A percentile compares a stretch with the other conserved stretches of the same genome.
phyloP scores from a whole-genome alignment of 2,888 invertebrate genomes.

The Leptinotarsa peninsularis region DNA sequence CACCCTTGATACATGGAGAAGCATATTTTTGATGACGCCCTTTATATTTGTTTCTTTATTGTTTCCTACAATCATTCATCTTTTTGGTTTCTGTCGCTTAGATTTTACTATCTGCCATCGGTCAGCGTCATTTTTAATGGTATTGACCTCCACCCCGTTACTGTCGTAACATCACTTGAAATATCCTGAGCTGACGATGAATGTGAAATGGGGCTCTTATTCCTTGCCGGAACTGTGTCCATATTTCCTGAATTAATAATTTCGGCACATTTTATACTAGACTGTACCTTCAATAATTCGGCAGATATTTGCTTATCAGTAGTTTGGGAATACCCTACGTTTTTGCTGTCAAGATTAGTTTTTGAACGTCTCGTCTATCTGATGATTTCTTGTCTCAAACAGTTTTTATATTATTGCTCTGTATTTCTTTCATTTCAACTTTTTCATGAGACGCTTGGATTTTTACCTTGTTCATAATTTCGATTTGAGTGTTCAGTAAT shows the following conservation, averaged over 20 bases:
- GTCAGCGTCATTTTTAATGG: conserved; percentile 1
- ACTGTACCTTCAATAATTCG: conserved; percentile 7
- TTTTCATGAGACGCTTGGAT: conserved; percentile 1
- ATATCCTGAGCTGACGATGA: conserved; percentile 3
- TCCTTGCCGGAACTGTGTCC: neutral
- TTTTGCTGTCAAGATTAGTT: too few species aligned
- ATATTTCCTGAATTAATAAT: neutral
- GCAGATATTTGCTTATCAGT: neutral
- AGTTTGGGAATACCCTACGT: too few species aligned
- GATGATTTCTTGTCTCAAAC: too few species aligned
- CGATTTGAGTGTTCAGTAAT: conserved; percentile 8
- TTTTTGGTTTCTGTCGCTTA: neutral
- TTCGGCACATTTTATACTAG: neutral
- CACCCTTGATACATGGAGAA: neutral
- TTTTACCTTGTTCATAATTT: conserved; percentile 13
- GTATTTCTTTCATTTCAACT: neutral
- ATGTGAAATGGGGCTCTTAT: neutral
- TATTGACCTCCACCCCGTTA: neutral
- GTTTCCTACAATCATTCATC: neutral
- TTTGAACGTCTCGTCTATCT: too few species aligned
- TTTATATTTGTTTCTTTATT: neutral
- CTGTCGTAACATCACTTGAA: neutral
- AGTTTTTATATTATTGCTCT: neutral
- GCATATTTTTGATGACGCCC: neutral
- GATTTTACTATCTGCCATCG: neutral